These are phyloP conservation scores for Cephus pulcher DNA, from an alignment of 2,888 invertebrate genomes.

Conservation along the genomic window DNA sequence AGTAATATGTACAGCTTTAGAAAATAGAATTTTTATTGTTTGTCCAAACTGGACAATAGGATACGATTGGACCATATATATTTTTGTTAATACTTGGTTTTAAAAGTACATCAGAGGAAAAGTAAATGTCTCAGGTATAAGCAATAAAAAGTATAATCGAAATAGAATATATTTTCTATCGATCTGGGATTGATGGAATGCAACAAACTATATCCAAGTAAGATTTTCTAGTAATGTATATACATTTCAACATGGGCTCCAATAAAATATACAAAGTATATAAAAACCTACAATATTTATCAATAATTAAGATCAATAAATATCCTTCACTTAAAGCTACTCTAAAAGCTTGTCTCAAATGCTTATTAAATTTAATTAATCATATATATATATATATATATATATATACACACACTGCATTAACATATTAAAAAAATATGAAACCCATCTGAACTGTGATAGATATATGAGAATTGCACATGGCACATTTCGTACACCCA, in stretches of 20 bases:
- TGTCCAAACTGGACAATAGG: not conserved
- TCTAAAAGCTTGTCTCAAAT: not conserved
- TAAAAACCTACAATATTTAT: not conserved
- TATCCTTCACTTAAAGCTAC: too few species aligned
- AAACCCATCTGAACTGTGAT: not conserved
- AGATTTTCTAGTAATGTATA: constrained; percentile 40
- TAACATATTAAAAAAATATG: not conserved
- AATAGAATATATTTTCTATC: not conserved
- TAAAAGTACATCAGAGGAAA: constrained; percentile 14
- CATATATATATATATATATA: not conserved
- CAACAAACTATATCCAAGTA: constrained; percentile 26
- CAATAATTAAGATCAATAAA: not conserved
- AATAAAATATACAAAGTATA: constrained; percentile 27
- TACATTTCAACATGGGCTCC: constrained; percentile 37
- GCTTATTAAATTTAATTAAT: not conserved
- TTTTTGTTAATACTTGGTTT: not conserved
- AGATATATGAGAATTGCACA: not conserved
- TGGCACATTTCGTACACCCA: not conserved
- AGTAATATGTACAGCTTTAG: constrained; percentile 16
- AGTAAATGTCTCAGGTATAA: constrained; percentile 41
- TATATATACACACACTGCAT: not conserved
- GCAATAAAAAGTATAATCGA: constrained; percentile 26
- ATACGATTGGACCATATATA: not conserved
- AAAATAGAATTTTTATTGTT: constrained; percentile 7
- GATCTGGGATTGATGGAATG: constrained; percentile 19